These are phyloP conservation scores for Myiozetetes cayanensis DNA, from an alignment of 2,113 vertebrate species.

Conservation along the genomic window DNA sequence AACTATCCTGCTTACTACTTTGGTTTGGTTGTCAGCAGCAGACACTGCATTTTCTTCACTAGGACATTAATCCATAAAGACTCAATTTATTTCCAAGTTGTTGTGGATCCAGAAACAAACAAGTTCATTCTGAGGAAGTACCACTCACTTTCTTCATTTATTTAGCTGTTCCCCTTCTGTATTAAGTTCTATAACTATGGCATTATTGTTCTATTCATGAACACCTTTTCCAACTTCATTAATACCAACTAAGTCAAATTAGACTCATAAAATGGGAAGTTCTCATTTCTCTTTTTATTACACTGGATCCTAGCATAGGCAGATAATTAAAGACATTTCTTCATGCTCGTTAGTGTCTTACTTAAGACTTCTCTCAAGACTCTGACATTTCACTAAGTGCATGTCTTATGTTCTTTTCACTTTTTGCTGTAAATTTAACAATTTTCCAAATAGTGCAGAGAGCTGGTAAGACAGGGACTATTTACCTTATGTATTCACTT, in stretches of 20 bases:
- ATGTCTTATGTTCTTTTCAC: background rate
- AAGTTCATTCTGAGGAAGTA: background rate
- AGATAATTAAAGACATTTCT: background rate
- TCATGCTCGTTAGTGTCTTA: background rate
- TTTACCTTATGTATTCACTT: background rate
- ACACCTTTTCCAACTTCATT: background rate
- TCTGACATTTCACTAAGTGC: background rate
- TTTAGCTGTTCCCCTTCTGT: background rate
- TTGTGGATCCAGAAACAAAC: background rate
- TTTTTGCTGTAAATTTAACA: background rate
- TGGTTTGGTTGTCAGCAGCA: background rate
- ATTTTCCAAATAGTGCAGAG: background rate
- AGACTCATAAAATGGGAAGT: background rate
- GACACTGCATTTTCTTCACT: background rate
- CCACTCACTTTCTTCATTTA: background rate
- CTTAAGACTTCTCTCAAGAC: background rate
- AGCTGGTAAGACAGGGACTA: background rate
- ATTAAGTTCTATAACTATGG: background rate
- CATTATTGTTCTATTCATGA: background rate
- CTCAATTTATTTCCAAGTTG: background rate
- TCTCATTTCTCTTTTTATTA: background rate
- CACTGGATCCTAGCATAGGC: background rate
- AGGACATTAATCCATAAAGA: background rate
- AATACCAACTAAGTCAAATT: background rate
- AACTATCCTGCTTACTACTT: background rate